Evolutionary conservation across 2,113 vertebrate genomes (phyloP), one percentile per base, ranked within the genome.

Genomic region (Plotosus lineatus): DNA sequence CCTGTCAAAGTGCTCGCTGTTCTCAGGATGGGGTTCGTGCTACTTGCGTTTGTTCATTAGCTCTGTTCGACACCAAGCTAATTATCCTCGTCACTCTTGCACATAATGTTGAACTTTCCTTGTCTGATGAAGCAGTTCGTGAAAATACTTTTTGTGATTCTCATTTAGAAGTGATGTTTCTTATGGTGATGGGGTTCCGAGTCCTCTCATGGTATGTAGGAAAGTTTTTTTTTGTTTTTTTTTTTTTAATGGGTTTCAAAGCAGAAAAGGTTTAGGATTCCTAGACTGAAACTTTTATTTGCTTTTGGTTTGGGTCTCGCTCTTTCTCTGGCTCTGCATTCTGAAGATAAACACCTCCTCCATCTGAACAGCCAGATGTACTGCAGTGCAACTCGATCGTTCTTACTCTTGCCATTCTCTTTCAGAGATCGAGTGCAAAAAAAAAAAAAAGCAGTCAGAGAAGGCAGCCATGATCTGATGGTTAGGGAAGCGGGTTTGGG

Each of bases 41-140:
- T 3, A n/a, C n/a, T n/a, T n/a, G 55, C 53, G n/a, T 63, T 77
- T 48, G 58, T 44, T 65, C 75, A 38, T 65, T 77, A 50, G 58
- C 19, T 40, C 40, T 9, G 10, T 44, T 44, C 44, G 7, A 75
- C 50, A 55, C 33, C 6, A 3, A 48, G 21, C 44, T 56, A 73
- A 60, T 38, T 50, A 50, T 38, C 66, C 36, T 19, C n/a, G 48
- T 5, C 51, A 46, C 19, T 46, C 65, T 17, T 3, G 26, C 23
- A 69, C 36, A 56, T 40, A 36, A 72, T 53, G 53, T 26, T 7
- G 3, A 53, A 50, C 17, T 33, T 38, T n/a, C 21, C 10, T 26
- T 10, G n/a, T 33, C 28, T 14, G 44, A 8, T 78, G 23, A 65
- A 23, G 44, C 11, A 15, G 26, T 78, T 28, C 1, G 75, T 58